A percentile compares a stretch with the other conserved stretches of the same genome.
phyloP scores from a whole-genome alignment of 1,140 invertebrate species.

The Oscheius sp. region DNA sequence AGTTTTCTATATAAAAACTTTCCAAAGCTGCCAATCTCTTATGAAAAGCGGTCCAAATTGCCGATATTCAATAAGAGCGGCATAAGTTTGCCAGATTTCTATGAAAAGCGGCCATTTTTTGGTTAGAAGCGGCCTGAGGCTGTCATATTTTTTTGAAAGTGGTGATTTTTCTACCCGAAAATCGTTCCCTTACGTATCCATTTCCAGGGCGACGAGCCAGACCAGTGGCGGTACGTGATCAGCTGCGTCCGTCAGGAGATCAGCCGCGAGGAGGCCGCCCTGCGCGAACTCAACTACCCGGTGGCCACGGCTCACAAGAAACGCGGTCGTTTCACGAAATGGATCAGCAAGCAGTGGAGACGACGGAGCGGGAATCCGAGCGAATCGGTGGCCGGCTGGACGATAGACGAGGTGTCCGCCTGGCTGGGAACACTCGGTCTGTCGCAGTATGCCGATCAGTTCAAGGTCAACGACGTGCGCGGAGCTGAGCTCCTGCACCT shows the following conservation, averaged over 20 bases:
- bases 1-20: too few species aligned
- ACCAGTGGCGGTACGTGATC: slow-evolving; percentile 29
- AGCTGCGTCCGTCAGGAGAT: slow-evolving; percentile 33
- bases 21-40: not conserved
- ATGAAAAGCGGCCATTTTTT: too few species aligned
- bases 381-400: slow-evolving; percentile 64
- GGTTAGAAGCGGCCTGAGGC: too few species aligned
- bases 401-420: slow-evolving; percentile 67
- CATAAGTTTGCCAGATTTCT: too few species aligned
- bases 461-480: slow-evolving; percentile 83
- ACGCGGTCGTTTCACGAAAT: slow-evolving; percentile 11
- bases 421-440: slow-evolving; percentile 86
- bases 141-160: too few species aligned
- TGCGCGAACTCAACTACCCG: slow-evolving; percentile 8
- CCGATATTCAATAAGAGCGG: too few species aligned
- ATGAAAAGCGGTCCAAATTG: too few species aligned
- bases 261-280: slow-evolving; percentile 25
- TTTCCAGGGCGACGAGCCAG: slow-evolving; percentile 23
- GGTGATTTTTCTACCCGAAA: too few species aligned
- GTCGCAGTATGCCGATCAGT: slow-evolving; percentile 76
- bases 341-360: slow-evolving; percentile 15
- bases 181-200: too few species aligned
- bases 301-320: slow-evolving; percentile 10
- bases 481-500: slow-evolving; percentile 82
- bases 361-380: not conserved